Evolutionary conservation across 2,113 vertebrate species (phyloP), one percentile per base, ranked within the genome.

Genomic region (Nicator chloris): DNA sequence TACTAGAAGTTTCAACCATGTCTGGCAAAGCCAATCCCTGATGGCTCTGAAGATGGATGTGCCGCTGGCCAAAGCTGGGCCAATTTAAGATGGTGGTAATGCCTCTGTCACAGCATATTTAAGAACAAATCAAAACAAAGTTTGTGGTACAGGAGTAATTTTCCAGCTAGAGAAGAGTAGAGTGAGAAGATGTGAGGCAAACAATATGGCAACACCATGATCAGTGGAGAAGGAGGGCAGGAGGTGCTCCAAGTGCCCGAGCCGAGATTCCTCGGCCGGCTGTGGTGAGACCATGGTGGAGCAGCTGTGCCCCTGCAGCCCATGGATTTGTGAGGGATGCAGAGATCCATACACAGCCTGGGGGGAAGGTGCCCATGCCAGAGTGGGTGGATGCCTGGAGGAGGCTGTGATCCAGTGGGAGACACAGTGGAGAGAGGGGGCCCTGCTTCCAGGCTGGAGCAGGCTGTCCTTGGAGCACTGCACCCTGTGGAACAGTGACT

Each of bases 371-470:
- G n/a, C 17, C 33, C 13, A 2, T 19, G 12, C 7, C 0, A 0
- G 8, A 27, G 77, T 0, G 0, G 27, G n/a, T 27, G 64, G 53
- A 15, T 57, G 18, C 28, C 51, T 69, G 42, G 18, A 40, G 18
- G 35, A 23, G 28, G 35, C 42, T 59, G 23, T 59, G 30, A 49
- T 40, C 7, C 53, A 4, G 4, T 33, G n/a, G 28, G 18, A 56
- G 14, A 49, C 14, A 13, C 0, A 0, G 5, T 2, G 1, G 53
- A 57, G 42, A 39, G 2, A 39, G 50, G 0, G 27, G 13, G 22
- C 14, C 14, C 23, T 22, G 28, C 18, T n/a, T 3, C 23, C 64
- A 40, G 64, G 19, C 23, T 40, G 35, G 42, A 81, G n/a, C 28
- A 81, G 42, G 30, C 33, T 66, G 61, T 45, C 27, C 33, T 35